Conservation (phyloP, 2,888 invertebrate species). For the Drosophila kanekoi region DNA sequence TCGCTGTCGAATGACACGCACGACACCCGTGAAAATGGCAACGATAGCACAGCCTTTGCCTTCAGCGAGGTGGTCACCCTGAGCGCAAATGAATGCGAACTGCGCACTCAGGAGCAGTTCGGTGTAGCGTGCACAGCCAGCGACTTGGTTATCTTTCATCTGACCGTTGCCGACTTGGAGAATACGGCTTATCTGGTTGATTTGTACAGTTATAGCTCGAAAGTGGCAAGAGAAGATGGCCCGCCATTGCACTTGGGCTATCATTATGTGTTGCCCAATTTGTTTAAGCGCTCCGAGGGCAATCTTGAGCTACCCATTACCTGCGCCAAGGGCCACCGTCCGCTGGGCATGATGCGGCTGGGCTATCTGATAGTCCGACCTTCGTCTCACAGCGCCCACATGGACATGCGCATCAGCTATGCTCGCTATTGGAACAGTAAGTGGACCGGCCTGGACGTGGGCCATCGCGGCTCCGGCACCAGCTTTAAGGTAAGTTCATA, state of each 20-base stretch:
- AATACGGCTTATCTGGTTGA: slow-evolving; percentile 93
- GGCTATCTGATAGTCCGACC: slow-evolving; percentile 87
- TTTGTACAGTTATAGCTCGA: slow-evolving; percentile 91
- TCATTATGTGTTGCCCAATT: slow-evolving; percentile 94
- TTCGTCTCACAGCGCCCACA: slow-evolving; percentile 85
- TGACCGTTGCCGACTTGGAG: slow-evolving; percentile 90
- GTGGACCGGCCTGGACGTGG: slow-evolving; percentile 96
- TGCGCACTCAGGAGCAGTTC: slow-evolving; percentile 92
- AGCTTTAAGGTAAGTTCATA: slow-evolving; percentile 89
- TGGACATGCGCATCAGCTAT: slow-evolving; percentile 92
- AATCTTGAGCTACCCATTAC: slow-evolving; percentile 93
- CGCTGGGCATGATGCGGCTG: slow-evolving; percentile 91
- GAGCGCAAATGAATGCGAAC: slow-evolving; percentile 88
- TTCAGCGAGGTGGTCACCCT: slow-evolving; percentile 89
- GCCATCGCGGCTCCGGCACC: slow-evolving; percentile 97
- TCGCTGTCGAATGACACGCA: slow-evolving; percentile 87
- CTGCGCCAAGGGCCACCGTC: slow-evolving; percentile 93
- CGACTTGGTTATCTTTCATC: slow-evolving; percentile 92
- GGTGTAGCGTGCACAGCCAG: slow-evolving; percentile 90
- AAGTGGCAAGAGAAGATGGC: slow-evolving; percentile 87
- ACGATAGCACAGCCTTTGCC: slow-evolving; percentile 85
- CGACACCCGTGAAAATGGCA: slow-evolving; percentile 87
- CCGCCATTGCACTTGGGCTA: slow-evolving; percentile 95
- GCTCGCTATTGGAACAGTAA: slow-evolving; percentile 94
- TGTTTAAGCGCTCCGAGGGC: slow-evolving; percentile 92